Evolutionary conservation across 2,113 vertebrate species (phyloP).

Genomic region (Hippocampus guttulatus): DNA sequence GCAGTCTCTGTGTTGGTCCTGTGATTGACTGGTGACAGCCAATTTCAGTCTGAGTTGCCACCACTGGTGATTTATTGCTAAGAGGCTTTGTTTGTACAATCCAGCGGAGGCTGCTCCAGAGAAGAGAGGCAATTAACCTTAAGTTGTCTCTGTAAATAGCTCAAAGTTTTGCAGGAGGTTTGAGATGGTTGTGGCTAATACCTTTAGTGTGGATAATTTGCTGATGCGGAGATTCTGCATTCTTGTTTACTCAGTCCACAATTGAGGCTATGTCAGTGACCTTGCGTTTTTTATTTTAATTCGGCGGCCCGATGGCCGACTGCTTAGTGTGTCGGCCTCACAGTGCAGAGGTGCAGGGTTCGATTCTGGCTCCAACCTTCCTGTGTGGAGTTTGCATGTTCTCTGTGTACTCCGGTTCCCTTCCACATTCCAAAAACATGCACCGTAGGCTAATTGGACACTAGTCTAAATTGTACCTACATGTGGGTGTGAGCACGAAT

Average conservation of each 20-base stretch:
- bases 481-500: no score
- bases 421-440: no score
- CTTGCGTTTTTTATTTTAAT: background rate
- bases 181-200: background rate
- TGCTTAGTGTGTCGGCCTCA: no score
- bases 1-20: background rate
- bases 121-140: background rate
- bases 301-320: no score
- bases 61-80: background rate
- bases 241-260: background rate
- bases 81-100: background rate
- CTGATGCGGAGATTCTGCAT: background rate
- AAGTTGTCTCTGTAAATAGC: background rate
- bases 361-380: no score
- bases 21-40: background rate
- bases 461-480: no score
- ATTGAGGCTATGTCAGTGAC: background rate
- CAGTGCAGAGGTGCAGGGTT: no score
- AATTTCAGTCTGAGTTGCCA: background rate
- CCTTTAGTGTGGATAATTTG: background rate
- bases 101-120: background rate
- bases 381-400: no score
- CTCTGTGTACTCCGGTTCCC: no score
- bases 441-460: no score
- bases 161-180: background rate